Percentiles rank a stretch among this genome's conserved stretches.
Evolutionary conservation across 2,888 invertebrate genomes (phyloP).

Genomic region (Clanis bilineata): DNA sequence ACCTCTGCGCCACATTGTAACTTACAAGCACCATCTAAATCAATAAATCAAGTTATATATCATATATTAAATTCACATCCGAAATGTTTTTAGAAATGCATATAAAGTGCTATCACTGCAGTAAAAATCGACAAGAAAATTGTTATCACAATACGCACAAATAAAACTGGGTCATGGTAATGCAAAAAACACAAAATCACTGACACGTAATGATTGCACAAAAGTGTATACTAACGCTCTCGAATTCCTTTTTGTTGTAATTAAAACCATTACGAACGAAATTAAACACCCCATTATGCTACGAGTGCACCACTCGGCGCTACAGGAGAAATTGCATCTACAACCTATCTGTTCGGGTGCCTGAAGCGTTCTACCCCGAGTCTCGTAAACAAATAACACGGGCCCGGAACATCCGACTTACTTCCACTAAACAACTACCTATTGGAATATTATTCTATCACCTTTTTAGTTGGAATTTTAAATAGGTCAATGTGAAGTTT

Average conservation of each 20-base stretch:
- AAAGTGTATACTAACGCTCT: not conserved
- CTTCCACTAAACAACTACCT: not conserved
- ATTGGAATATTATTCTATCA: not conserved
- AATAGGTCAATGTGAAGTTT: not conserved
- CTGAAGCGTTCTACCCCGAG: not conserved
- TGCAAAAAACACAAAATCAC: not conserved
- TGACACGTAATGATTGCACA: not conserved
- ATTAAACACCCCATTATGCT: constrained; percentile 1
- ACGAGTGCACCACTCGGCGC: no score
- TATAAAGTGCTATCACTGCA: not conserved
- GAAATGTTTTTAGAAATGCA: not conserved
- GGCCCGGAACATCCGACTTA: not conserved
- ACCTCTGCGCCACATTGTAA: not conserved
- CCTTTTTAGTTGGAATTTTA: not conserved
- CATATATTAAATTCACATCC: not conserved
- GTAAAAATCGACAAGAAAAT: not conserved
- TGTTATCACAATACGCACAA: no score
- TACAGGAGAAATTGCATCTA: not conserved
- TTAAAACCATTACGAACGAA: not conserved
- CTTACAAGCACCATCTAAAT: not conserved
- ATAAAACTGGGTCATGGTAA: not conserved
- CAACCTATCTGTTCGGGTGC: constrained; percentile 3
- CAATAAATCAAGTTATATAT: not conserved
- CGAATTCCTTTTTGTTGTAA: not conserved
- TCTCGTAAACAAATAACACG: not conserved